These are phyloP conservation scores for Mesaphorura yosii DNA, from an alignment of 1,140 invertebrate genomes.

Conservation along the genomic window DNA sequence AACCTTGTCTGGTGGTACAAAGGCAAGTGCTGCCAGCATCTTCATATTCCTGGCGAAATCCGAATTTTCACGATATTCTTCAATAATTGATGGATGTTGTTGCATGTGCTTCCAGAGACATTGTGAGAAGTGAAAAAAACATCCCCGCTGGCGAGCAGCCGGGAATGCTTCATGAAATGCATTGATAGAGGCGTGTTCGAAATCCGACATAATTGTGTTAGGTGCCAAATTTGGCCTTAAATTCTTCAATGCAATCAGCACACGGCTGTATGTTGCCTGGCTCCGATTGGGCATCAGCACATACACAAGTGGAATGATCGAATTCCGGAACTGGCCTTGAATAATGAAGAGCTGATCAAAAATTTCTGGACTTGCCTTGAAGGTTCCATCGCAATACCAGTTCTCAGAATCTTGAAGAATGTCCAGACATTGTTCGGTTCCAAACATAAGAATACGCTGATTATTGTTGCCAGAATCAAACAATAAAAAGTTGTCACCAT, in stretches of 20 bases:
- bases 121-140: conserved; percentile 17
- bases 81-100: neutral
- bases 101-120: conserved; percentile 9
- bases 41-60: neutral
- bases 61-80: neutral
- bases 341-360: conserved; percentile 11
- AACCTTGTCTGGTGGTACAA: neutral
- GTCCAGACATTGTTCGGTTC: neutral
- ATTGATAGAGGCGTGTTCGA: conserved; percentile 6
- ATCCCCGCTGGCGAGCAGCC: neutral
- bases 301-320: conserved; percentile 3
- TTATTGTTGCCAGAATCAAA: too few relatives aligned
- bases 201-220: conserved; percentile 5
- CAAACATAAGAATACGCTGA: conserved; percentile 3
- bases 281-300: neutral
- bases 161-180: neutral
- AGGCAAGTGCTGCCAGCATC: neutral
- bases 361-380: conserved; percentile 1
- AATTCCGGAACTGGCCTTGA: neutral
- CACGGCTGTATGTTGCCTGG: neutral
- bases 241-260: neutral
- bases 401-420: neutral
- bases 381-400: conserved; percentile 14
- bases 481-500: too few relatives aligned
- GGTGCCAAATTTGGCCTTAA: conserved; percentile 3